Evolutionary conservation across 1,140 invertebrate genomes (phyloP).

Genomic region (Octopus sinensis): DNA sequence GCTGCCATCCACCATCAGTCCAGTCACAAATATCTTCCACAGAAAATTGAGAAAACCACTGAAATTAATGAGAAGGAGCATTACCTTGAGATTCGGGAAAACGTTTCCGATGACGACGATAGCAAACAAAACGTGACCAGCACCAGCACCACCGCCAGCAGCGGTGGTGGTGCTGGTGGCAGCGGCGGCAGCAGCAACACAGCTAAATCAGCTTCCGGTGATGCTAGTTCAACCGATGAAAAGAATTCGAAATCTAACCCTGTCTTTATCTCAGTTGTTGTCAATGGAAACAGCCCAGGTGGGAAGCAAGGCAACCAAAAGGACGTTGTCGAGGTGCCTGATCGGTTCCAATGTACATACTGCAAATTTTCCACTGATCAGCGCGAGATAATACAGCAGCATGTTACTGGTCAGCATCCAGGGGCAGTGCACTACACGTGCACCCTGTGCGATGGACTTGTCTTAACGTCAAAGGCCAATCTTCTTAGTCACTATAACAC

Average conservation of each 20-base stretch:
- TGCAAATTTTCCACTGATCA: background rate
- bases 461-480: background rate
- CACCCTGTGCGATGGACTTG: background rate
- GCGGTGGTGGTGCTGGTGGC: too few species aligned
- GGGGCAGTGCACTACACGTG: background rate
- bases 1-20: conserved; percentile 8
- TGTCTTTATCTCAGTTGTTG: conserved; percentile 7
- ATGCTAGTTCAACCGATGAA: background rate
- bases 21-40: background rate
- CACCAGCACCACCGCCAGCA: too few species aligned
- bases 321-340: background rate
- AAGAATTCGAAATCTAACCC: background rate
- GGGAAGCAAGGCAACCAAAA: background rate
- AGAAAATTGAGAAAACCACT: conserved; percentile 1
- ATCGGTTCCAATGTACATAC: conserved; percentile 10
- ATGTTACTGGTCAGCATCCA: background rate
- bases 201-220: background rate
- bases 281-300: background rate
- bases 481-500: background rate
- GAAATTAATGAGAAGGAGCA: conserved; percentile 8
- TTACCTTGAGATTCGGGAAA: background rate
- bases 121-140: background rate
- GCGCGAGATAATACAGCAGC: background rate
- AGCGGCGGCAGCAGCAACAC: background rate
- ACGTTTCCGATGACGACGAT: background rate